Evolutionary conservation across 2,888 invertebrate species (phyloP).

Genomic region (Tanytarsus gracilentus): DNA sequence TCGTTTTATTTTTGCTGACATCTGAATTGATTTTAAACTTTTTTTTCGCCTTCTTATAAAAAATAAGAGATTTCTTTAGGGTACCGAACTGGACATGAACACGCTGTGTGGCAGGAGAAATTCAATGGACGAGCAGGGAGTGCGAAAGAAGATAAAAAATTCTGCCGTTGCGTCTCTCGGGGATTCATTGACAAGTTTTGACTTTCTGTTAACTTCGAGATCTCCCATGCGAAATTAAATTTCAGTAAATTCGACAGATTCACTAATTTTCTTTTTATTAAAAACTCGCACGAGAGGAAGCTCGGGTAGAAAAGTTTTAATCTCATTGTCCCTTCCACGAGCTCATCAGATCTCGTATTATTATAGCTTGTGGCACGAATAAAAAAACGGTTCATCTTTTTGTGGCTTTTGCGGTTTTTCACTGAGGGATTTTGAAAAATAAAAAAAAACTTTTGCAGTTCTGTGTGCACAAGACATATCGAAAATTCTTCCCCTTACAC

Average conservation of each 20-base stretch:
- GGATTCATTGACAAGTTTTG: conserved; percentile 19
- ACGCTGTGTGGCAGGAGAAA: no score
- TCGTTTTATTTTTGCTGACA: conserved; percentile 18
- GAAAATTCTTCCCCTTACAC: conserved; percentile 4
- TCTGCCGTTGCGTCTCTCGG: conserved; percentile 5
- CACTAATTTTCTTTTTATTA: no score
- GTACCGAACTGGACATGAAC: no score
- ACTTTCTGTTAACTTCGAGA: not conserved
- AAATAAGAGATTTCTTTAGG: no score
- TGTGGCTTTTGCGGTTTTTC: conserved; percentile 16
- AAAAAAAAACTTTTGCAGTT: not conserved
- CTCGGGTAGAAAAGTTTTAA: no score
- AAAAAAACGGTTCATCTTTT: not conserved
- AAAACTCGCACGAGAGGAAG: no score
- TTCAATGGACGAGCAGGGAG: no score
- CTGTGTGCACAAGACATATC: conserved; percentile 11
- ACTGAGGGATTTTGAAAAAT: not conserved
- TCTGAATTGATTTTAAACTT: conserved; percentile 11
- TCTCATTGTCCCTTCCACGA: no score
- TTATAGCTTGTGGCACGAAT: not conserved
- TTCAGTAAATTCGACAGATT: not conserved
- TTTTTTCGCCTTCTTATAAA: not conserved
- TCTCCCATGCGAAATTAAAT: not conserved
- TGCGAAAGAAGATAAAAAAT: not conserved
- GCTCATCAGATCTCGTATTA: no score